Evolutionary conservation across 1,140 invertebrate species (phyloP).

Genomic region (Trinorchestia longiramus): DNA sequence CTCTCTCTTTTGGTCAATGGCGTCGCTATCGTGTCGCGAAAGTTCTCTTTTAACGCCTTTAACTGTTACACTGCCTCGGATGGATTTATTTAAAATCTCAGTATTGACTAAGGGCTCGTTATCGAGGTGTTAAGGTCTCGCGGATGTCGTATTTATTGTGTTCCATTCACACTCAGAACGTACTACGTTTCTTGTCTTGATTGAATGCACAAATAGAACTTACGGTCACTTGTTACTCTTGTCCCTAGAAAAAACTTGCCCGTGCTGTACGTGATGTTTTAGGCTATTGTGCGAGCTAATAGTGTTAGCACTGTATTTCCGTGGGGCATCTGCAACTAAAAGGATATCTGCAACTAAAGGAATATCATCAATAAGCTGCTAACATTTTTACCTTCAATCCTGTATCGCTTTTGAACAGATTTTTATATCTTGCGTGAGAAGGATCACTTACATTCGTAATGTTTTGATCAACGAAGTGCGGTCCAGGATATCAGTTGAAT

Average conservation of each 20-base stretch:
- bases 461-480: neutral
- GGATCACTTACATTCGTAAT: neutral
- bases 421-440: neutral
- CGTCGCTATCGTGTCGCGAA: constrained; percentile 7
- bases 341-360: too few species aligned
- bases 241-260: neutral
- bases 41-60: constrained; percentile 2
- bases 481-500: neutral
- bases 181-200: neutral
- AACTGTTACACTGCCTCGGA: neutral
- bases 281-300: neutral
- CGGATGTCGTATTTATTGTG: neutral
- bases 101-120: neutral
- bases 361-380: neutral
- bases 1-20: constrained; percentile 19
- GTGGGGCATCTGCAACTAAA: neutral
- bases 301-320: neutral
- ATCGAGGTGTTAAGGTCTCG: neutral
- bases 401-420: neutral
- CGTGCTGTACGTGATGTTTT: neutral
- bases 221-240: neutral
- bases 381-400: neutral
- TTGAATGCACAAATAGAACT: neutral
- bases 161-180: neutral
- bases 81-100: neutral